Base-by-base conservation (phyloP, 1,140 invertebrate genomes). In the Stenopsyche tienmushanensis region DNA sequence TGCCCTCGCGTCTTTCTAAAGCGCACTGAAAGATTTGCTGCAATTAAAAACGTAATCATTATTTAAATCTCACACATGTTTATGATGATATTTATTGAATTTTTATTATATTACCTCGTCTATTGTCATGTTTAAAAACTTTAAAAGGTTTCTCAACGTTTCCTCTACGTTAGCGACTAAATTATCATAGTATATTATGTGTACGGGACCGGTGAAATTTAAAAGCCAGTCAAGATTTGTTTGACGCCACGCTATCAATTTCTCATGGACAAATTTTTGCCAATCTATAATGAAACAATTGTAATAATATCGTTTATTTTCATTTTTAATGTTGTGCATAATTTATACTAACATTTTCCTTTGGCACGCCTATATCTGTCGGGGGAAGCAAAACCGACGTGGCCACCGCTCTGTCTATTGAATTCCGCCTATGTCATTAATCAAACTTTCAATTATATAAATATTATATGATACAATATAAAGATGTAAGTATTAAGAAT, bases 181-280 rank as follows among this genome's bases (percentile, higher is more conserved):
- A 52, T 86, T 78, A 66, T 90, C 88, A 72, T 91, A 91, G 73
- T 85, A 84, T n/a, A 90, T 79, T 15, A 91, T 80, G 69, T 88
- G 84, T 23, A 87, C 76, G 9, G 85, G 84, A 24, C 88, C 88
- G 0, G 83, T 82, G 72, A 90, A 91, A 66, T 86, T 84, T 15
- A 81, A 76, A 18, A 90, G 76, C 89, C 89, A 91, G 67, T 85
- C 82, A 1, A 85, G 72, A 72, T 89, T 88, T 23, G 87, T 84
- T 13, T 83, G 76, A 75, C 85, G 83, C 89, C 89, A 91, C 1
- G 80, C 77, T 34, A 77, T 72, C n/a, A 88, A 75, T 72, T 89
- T 88, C n/a, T 83, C 83, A 10, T 75, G 75, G 5, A 90, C 88
- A 76, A 90, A 90, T 42, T 84, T 82, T 29, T 83, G 79, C 89